Evolutionary conservation across 2,113 vertebrate species (phyloP).

Genomic region (Xiphophorus maculatus): DNA sequence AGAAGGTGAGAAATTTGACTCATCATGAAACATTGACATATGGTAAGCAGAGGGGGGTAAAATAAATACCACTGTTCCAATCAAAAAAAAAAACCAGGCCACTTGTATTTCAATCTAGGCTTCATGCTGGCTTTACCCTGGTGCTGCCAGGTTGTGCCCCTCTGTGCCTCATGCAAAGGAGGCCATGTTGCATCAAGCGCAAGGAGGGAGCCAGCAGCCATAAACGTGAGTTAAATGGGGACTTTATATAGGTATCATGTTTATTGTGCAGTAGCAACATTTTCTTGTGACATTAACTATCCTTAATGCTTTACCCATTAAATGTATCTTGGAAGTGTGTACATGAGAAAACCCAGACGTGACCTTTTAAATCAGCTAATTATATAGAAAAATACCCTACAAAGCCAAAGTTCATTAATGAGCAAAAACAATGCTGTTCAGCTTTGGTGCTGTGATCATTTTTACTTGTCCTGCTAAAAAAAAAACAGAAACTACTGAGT

Average conservation of each 20-base stretch:
- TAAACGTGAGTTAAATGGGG: slow-evolving; percentile 21
- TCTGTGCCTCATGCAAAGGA: slow-evolving; percentile 13
- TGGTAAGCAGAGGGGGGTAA: slow-evolving; percentile 15
- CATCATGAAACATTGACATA: slow-evolving; percentile 53
- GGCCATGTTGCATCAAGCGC: slow-evolving; percentile 16
- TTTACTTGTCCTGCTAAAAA: slow-evolving; percentile 60
- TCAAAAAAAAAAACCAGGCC: slow-evolving; percentile 62
- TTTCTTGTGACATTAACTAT: not conserved
- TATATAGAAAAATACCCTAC: slow-evolving; percentile 9
- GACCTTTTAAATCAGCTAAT: not conserved
- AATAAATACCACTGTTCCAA: slow-evolving; percentile 47
- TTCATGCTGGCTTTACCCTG: slow-evolving; percentile 30
- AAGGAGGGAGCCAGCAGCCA: not conserved
- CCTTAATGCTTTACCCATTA: slow-evolving; percentile 22
- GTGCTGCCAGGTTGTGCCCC: slow-evolving; percentile 21
- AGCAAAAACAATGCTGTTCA: slow-evolving; percentile 23
- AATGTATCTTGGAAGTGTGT: slow-evolving; percentile 25
- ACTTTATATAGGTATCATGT: slow-evolving; percentile 28
- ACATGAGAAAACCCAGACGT: slow-evolving; percentile 8
- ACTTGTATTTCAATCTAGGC: slow-evolving; percentile 47
- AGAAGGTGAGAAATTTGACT: slow-evolving; percentile 44
- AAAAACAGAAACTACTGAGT: slow-evolving; percentile 29
- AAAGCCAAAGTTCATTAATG: slow-evolving; percentile 50
- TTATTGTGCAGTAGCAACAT: slow-evolving; percentile 9
- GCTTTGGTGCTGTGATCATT: slow-evolving; percentile 60